Evolutionary conservation across 2,888 invertebrate genomes (phyloP).

Genomic region (Meiosimyza platycephala): DNA sequence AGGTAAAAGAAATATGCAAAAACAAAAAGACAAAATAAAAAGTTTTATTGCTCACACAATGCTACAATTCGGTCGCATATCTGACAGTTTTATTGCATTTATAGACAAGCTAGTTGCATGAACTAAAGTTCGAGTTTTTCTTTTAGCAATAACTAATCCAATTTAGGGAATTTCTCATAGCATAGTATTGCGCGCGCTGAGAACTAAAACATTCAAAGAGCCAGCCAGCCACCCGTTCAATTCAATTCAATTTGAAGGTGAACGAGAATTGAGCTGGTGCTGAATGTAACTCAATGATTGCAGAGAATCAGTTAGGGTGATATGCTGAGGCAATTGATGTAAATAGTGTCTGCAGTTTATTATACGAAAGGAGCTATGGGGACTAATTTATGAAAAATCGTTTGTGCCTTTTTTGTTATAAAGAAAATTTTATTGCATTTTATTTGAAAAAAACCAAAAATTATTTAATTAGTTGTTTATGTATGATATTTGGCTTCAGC

Average conservation of each 20-base stretch:
- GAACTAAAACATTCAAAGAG: slow-evolving; percentile 2
- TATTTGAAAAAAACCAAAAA: no score
- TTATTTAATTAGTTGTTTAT: no score
- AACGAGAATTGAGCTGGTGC: slow-evolving; percentile 33
- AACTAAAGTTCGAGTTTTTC: not conserved
- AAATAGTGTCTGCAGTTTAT: not conserved
- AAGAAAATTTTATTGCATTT: not conserved
- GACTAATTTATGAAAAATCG: not conserved
- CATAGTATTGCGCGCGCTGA: slow-evolving; percentile 5
- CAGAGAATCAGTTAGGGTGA: not conserved
- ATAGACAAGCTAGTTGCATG: not conserved
- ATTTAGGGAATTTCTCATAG: slow-evolving; percentile 39
- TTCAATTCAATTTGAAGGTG: slow-evolving; percentile 29
- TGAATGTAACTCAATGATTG: slow-evolving; percentile 9
- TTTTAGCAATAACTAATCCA: slow-evolving; percentile 26
- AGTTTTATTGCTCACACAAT: not conserved
- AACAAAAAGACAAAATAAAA: not conserved
- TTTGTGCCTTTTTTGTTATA: not conserved
- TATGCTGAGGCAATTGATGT: not conserved
- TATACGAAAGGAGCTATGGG: not conserved
- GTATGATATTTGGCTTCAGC: no score
- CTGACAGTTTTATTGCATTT: not conserved
- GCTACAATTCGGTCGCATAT: not conserved
- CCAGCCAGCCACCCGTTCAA: not conserved
- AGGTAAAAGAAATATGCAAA: no score